Evolutionary conservation across 2,113 vertebrate species (phyloP).

Genomic region (Pachycephala philippinensis): DNA sequence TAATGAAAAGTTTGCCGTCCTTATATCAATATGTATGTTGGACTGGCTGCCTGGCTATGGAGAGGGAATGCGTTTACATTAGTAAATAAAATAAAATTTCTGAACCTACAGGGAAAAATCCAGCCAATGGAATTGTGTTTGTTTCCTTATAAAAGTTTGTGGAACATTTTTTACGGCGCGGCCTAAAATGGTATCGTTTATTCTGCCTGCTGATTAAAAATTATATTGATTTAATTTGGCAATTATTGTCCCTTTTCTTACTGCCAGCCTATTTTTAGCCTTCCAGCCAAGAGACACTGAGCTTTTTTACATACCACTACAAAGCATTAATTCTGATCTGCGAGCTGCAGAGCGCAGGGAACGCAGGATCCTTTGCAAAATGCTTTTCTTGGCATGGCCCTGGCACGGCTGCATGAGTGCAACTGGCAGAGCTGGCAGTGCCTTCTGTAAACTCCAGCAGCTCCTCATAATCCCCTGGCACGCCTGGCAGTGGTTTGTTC

Average conservation of each 20-base stretch:
- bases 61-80: slow-evolving; percentile 1
- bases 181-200: not conserved
- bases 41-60: not conserved
- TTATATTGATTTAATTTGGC: slow-evolving; percentile 44
- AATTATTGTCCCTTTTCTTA: not conserved
- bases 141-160: slow-evolving; percentile 20
- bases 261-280: slow-evolving; percentile 29
- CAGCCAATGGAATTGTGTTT: slow-evolving; percentile 8
- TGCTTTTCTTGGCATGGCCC: slow-evolving; percentile 31
- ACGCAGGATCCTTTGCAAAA: not conserved
- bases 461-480: not conserved
- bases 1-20: slow-evolving; percentile 34
- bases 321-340: not conserved
- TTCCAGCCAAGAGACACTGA: not conserved
- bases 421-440: not conserved
- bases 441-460: not conserved
- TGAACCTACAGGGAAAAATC: not conserved
- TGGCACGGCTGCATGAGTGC: not conserved
- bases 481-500: not conserved
- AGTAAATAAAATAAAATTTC: slow-evolving; percentile 43
- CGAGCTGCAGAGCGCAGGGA: not conserved
- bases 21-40: slow-evolving; percentile 56
- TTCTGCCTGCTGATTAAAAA: slow-evolving; percentile 1
- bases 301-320: not conserved
- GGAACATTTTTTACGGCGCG: not conserved